A percentile compares a stretch with the other conserved stretches of the same genome.
Evolutionary conservation across 2,888 invertebrate genomes (phyloP).

Genomic region (Podabrus alpinus): DNA sequence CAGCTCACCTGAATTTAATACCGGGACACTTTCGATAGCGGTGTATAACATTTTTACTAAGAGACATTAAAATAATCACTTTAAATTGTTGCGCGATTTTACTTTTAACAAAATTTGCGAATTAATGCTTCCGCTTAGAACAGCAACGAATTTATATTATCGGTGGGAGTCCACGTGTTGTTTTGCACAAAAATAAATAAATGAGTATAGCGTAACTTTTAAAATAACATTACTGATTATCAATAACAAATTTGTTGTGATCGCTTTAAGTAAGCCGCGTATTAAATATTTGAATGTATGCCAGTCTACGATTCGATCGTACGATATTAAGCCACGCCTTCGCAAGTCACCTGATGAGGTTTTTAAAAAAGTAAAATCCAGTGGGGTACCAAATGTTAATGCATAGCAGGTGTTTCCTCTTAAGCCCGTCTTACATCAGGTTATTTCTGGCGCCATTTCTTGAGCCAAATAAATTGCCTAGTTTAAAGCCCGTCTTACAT

Average conservation of each 20-base stretch:
- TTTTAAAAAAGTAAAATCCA: background rate
- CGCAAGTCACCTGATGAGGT: constrained; percentile 20
- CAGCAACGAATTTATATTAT: background rate
- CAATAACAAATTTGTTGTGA: background rate
- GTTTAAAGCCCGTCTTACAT: too few relatives aligned
- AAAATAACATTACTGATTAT: background rate
- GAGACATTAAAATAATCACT: constrained; percentile 42
- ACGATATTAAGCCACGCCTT: constrained; percentile 28
- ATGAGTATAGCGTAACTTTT: background rate
- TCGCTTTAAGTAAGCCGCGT: background rate
- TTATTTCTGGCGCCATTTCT: too few relatives aligned
- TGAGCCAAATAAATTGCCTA: too few relatives aligned
- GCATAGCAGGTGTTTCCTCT: too few relatives aligned
- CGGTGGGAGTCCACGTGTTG: background rate
- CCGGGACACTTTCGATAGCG: constrained; percentile 47
- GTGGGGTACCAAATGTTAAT: background rate
- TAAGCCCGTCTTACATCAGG: too few relatives aligned
- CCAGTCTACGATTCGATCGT: constrained; percentile 16
- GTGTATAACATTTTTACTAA: constrained; percentile 48
- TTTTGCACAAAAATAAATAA: background rate
- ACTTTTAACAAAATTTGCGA: background rate
- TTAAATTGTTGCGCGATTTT: background rate
- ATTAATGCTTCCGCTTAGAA: background rate
- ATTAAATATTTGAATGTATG: constrained; percentile 11
- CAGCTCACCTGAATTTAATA: background rate